Conservation (phyloP, 2,888 invertebrate genomes). For the Acanthosepion lycidas region DNA sequence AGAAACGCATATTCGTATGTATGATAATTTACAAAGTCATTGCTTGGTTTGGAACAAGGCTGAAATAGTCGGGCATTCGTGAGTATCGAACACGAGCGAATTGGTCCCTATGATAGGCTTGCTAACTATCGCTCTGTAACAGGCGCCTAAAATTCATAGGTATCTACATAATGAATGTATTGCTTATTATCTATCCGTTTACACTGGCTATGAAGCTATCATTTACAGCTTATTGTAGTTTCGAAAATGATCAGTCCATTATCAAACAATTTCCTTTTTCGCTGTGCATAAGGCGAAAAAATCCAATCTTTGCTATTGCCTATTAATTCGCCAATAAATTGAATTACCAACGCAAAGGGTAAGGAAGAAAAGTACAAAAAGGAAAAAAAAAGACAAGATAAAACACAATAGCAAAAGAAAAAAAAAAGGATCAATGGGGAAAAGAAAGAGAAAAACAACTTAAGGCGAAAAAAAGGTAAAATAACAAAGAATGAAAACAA, state of each 20-base stretch:
- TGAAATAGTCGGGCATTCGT: neutral
- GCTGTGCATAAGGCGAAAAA: neutral
- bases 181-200: neutral
- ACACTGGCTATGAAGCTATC: neutral
- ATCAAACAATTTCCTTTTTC: constrained; percentile 22
- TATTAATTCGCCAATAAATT: neutral
- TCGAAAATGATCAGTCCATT: neutral
- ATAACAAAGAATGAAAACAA: neutral
- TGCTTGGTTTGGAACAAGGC: neutral
- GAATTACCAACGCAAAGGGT: neutral
- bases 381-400: neutral
- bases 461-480: neutral
- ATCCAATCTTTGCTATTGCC: neutral
- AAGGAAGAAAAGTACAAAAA: neutral
- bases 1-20: too few species aligned
- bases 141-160: neutral
- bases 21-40: too few species aligned
- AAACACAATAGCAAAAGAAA: neutral
- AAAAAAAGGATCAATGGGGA: neutral
- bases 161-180: neutral
- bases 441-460: neutral
- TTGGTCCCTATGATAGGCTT: neutral
- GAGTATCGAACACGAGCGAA: neutral
- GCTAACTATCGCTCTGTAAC: neutral
- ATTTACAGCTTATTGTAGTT: neutral